Base-by-base conservation (phyloP, 2,113 vertebrate genomes). In the Pelodiscus sinensis region DNA sequence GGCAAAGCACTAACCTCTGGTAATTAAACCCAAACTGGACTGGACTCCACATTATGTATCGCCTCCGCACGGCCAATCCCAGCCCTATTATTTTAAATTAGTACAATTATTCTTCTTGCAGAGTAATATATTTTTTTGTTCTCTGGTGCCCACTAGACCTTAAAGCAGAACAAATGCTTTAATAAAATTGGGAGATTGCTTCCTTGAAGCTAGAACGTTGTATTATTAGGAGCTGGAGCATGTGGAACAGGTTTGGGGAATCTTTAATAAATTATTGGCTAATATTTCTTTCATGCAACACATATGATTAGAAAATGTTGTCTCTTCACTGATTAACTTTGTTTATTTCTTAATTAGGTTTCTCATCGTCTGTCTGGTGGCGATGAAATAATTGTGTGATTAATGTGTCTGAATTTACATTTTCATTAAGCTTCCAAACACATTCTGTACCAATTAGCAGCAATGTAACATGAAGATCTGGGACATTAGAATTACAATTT, bases 341-440 rank as follows among this genome's bases (percentile, higher is more conserved):
- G 97, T 98, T 98, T 98, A 97, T 97, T 97, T 94, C 96, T 96
- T 97, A 97, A 98, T 97, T 97, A 94, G 94, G 92, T 97, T 97
- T 97, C 97, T 92, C 22, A 77, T 95, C 27, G 75, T 92, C 97
- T 96, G 96, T 92, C 97, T 98, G 3, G 0, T 75, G 91, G 94
- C 92, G 97, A 93, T n/a, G 44, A 96, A 98, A 96, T 97, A 97
- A 98, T 96, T 93, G 95, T 97, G 96, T 98, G 98, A 98, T 98
- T 92, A 97, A 98, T 96, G 96, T 56, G 82, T 90, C 73, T 55
- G 92, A 89, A 97, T 98, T 97, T 97, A 87, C 92, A 94, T 97
- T 96, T 98, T 97, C 97, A 98, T 98, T 97, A 97, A 89, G 88
- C 91, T 88, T 75, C 92, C 75, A 50, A 88, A 84, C 95, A 91